Base-by-base conservation (phyloP, 2,888 invertebrate genomes). In the Pterobdella sp. region DNA sequence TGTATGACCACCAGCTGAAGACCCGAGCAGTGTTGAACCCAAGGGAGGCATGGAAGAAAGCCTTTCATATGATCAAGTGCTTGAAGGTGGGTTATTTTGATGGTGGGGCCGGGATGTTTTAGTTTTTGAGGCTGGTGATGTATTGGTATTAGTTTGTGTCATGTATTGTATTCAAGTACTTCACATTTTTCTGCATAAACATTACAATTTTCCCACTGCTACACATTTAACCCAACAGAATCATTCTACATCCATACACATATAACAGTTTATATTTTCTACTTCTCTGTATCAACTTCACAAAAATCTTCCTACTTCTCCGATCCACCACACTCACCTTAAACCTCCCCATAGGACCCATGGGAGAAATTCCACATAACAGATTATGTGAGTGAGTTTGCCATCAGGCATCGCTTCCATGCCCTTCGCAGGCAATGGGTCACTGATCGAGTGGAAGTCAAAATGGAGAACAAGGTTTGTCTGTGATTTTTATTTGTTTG, bases 331-430 rank as follows among this genome's bases (percentile, higher is more conserved):
- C n/a, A n/a, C n/a, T n/a, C n/a, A n/a, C n/a, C n/a, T n/a, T 63
- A 4, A 4, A 29, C n/a, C 64, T n/a, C 64, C n/a, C 64, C 31
- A 63, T 26, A 56, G 56, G 87, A 87, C 78, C 85, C 86, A 0
- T 87, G 87, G 87, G 82, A 83, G 75, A 80, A 82, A 74, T 86
- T 84, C 77, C 84, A 85, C 75, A 81, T 87, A 49, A 84, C 85
- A 69, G 81, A 84, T 37, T 81, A 83, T 42, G 82, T 83, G 42
- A 80, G 82, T 1, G 85, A 86, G 77, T 80, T 78, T 31, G 86
- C 84, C 64, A 80, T 80, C 42, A 80, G 87, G 4, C 84, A 86
- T 78, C 81, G 87, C 31, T 87, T 86, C 79, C 85, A 85, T 77
- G 84, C 87, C 1, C 80, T 86, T 72, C 82, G 83, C 72, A 84